Base-by-base conservation (phyloP, 2,113 vertebrate genomes). In the Misgurnus mizolepis region DNA sequence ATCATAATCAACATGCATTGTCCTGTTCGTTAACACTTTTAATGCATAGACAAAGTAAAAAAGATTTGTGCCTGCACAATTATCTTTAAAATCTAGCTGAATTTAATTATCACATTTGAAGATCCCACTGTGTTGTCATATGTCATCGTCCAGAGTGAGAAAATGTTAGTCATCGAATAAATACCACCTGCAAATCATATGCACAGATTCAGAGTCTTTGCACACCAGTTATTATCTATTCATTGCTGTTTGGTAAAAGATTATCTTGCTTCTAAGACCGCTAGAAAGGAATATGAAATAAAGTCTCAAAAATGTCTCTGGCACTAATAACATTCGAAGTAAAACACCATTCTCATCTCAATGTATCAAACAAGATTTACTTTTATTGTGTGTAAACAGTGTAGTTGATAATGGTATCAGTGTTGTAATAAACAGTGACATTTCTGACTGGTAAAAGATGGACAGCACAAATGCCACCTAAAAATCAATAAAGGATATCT, bases 381-480 rank as follows among this genome's bases (percentile, higher is more conserved):
- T 41, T 41, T 55, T 69, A 3, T 15, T 56, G 18, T 69, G 66
- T 70, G 82, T 49, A 77, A 77, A 76, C 41, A 67, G 12, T 65
- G 40, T 43, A 18, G 56, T 17, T 65, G 50, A 74, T 55, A 80
- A 39, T 56, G 53, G 66, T 65, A 73, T 55, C 75, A 39, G 41
- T 60, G 60, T 41, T 60, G 61, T 45, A 43, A 50, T 71, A 17
- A 71, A 64, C 78, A 80, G 27, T 55, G 53, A 43, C 41, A 50
- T 76, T 66, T 78, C 53, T 34, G 67, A 66, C 60, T 72, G n/a
- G 53, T 45, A 50, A 67, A 78, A 55, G 4, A 72, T n/a, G 55
- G 27, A 65, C 77, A 83, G 71, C 69, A 50, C 73, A 84, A 80
- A 84, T 80, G 67, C 67, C 67, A 84, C 53, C 53, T 8, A 73